Evolutionary conservation across 2,797 vertebrate genomes (phyloP).

Genomic region (Hemitrygon akajei): DNA sequence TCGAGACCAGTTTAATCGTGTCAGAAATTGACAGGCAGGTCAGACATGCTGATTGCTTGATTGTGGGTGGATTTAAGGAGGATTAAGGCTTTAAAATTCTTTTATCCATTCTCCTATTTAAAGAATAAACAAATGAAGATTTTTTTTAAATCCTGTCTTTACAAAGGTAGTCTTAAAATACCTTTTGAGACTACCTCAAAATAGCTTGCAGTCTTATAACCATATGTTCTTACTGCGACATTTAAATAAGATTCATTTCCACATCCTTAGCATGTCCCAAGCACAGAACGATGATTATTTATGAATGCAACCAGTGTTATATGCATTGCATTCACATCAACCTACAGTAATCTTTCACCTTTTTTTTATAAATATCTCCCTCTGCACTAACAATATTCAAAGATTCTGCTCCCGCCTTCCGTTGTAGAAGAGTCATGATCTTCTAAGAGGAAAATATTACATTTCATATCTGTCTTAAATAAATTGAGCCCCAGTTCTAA

Average conservation of each 20-base stretch:
- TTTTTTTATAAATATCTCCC: too few relatives aligned
- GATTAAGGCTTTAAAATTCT: background rate
- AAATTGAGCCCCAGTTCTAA: too few relatives aligned
- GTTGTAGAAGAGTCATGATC: too few relatives aligned
- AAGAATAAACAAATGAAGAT: background rate
- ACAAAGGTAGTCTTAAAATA: background rate
- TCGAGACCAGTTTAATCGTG: background rate
- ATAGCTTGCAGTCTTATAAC: background rate
- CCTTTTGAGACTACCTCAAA: background rate
- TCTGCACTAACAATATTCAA: too few relatives aligned
- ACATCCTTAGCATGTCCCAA: background rate
- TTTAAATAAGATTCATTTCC: conserved; percentile 12
- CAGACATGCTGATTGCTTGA: background rate
- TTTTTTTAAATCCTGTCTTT: background rate
- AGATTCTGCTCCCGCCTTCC: too few relatives aligned
- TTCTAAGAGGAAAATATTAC: too few relatives aligned
- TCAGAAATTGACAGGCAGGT: background rate
- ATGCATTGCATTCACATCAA: background rate
- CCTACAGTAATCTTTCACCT: too few relatives aligned
- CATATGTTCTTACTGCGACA: background rate
- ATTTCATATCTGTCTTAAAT: too few relatives aligned
- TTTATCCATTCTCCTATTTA: background rate
- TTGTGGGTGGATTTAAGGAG: background rate
- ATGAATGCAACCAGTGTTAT: background rate
- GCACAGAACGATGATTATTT: background rate